Conservation (phyloP, 1,140 invertebrate species). For the Cepaea nemoralis region DNA sequence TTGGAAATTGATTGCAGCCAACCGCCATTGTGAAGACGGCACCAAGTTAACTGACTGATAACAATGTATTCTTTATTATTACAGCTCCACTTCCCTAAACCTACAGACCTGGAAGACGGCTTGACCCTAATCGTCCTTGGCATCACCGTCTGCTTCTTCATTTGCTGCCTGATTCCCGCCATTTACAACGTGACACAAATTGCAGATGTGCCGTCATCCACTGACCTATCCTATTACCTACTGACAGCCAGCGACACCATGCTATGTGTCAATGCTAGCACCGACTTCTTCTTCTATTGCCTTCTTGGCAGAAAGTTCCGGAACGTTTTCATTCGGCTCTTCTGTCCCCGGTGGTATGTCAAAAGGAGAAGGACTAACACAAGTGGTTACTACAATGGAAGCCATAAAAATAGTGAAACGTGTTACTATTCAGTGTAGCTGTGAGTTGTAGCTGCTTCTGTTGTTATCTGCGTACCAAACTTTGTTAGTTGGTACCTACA, state of each 20-base stretch:
- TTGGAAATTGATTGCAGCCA: too few relatives aligned
- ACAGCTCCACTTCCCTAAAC: not conserved
- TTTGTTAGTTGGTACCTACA: not conserved
- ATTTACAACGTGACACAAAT: conserved; percentile 44
- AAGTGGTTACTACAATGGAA: not conserved
- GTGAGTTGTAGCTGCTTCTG: not conserved
- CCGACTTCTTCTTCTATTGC: conserved; percentile 82
- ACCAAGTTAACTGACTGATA: not conserved
- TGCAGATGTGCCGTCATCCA: conserved; percentile 15
- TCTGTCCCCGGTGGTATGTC: conserved; percentile 75
- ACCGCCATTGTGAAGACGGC: too few relatives aligned
- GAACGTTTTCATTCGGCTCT: conserved; percentile 85
- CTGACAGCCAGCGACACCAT: conserved; percentile 82
- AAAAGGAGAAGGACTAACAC: not conserved
- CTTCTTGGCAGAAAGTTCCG: conserved; percentile 96
- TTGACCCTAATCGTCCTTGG: conserved; percentile 45
- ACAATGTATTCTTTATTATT: not conserved
- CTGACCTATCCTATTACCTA: conserved; percentile 60
- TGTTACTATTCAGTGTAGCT: conserved; percentile 8
- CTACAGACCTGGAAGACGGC: conserved; percentile 33
- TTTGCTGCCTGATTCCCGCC: conserved; percentile 46
- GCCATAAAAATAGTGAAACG: conserved; percentile 3
- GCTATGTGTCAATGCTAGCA: conserved; percentile 77
- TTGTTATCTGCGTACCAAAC: not conserved
- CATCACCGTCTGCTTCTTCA: conserved; percentile 47